Conservation (phyloP, 2,797 vertebrate species). For the Amazonetta brasiliensis region DNA sequence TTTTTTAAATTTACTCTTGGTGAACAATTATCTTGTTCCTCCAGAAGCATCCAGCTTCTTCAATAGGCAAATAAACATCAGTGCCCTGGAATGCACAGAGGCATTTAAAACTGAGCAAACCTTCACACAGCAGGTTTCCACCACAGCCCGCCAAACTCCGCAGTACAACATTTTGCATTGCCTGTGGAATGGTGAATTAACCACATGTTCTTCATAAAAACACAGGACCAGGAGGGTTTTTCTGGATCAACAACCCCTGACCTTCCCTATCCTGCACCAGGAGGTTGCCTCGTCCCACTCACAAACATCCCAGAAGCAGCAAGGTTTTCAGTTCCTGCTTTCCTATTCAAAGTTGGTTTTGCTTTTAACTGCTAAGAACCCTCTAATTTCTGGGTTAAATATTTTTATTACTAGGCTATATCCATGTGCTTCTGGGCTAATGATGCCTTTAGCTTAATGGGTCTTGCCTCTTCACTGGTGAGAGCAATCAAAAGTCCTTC, state of each 20-base stretch:
- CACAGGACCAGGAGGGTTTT: neutral
- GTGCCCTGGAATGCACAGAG: neutral
- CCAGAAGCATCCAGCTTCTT: slow-evolving; percentile 7
- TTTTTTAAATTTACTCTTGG: slow-evolving; percentile 33
- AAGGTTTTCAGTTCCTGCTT: neutral
- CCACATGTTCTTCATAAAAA: neutral
- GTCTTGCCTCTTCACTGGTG: neutral
- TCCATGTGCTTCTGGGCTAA: neutral
- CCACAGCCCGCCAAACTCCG: neutral
- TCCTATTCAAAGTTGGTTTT: neutral
- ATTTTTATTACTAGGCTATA: neutral
- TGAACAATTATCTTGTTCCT: slow-evolving; percentile 53
- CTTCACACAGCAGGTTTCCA: neutral
- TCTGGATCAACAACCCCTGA: neutral
- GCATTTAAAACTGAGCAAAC: neutral
- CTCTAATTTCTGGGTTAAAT: slow-evolving; percentile 27
- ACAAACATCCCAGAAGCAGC: neutral
- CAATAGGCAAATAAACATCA: neutral
- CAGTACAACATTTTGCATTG: rapidly evolving
- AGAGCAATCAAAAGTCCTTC: slow-evolving; percentile 26
- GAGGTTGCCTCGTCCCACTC: rapidly evolving
- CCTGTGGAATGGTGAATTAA: neutral
- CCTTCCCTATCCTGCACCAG: neutral
- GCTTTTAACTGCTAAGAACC: neutral
- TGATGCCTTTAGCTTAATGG: neutral